phyloP scores from a whole-genome alignment of 1,140 invertebrate species.

The Diorhabda sublineata region DNA sequence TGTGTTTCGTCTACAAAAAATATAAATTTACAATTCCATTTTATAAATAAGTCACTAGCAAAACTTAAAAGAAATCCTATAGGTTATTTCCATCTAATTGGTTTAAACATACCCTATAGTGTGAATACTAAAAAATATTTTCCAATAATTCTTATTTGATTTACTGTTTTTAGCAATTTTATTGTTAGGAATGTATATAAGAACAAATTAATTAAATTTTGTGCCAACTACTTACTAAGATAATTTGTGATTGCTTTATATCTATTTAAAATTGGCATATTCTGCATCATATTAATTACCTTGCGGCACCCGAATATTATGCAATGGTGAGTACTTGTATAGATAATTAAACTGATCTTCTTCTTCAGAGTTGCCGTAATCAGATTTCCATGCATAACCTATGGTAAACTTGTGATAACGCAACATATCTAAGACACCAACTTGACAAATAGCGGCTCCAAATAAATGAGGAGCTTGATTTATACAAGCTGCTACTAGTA shows the following conservation, averaged over 20 bases:
- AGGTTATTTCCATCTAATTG: no score
- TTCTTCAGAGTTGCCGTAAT: slow-evolving; percentile 91
- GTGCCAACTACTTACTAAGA: no score
- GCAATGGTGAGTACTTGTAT: slow-evolving; percentile 90
- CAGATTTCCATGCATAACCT: slow-evolving; percentile 93
- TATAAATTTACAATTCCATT: not conserved
- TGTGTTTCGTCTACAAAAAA: slow-evolving; percentile 33
- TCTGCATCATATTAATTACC: slow-evolving; percentile 19
- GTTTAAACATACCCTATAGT: no score
- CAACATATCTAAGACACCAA: slow-evolving; percentile 89
- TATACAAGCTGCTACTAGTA: slow-evolving; percentile 85
- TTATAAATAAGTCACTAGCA: no score
- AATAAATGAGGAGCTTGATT: slow-evolving; percentile 96
- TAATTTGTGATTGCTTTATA: no score
- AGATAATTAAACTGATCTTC: slow-evolving; percentile 85
- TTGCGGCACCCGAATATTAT: slow-evolving; percentile 77
- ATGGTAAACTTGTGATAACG: slow-evolving; percentile 98
- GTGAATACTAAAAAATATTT: no score
- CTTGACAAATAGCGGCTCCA: slow-evolving; percentile 71
- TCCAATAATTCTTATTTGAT: not conserved
- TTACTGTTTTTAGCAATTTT: no score
- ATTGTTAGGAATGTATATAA: no score
- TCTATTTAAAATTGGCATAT: not conserved
- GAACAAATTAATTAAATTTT: no score
- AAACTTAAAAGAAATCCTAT: no score